A percentile compares a stretch with the other conserved stretches of the same genome.
These are phyloP conservation scores for Catajapyx aquilonaris DNA, from an alignment of 1,140 invertebrate species.

Conservation along the genomic window DNA sequence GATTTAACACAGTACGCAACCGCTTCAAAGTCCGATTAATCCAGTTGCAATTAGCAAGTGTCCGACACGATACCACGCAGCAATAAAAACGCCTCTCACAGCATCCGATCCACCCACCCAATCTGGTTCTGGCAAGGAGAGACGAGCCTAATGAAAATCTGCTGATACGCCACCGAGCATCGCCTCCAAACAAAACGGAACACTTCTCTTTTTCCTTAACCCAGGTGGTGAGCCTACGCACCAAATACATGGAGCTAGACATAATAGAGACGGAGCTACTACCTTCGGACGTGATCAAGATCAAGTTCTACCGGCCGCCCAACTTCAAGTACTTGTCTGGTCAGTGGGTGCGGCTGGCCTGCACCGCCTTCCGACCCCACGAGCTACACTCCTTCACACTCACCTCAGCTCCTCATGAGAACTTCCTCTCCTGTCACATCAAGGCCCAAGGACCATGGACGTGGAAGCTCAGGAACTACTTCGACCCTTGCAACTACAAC, in stretches of 20 bases:
- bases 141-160: too few species aligned
- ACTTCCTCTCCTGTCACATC: conserved; percentile 91
- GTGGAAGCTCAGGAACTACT: conserved; percentile 92
- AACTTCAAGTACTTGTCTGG: conserved; percentile 91
- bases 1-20: too few species aligned
- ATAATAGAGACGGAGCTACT: conserved; percentile 88
- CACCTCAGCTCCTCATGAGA: conserved; percentile 95
- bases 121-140: too few species aligned
- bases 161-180: too few species aligned
- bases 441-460: conserved; percentile 98
- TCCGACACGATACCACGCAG: too few species aligned
- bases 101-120: too few species aligned
- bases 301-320: conserved; percentile 80
- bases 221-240: conserved; percentile 71
- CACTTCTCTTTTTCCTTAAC: too few species aligned
- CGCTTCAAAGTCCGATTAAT: too few species aligned
- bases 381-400: conserved; percentile 97
- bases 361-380: conserved; percentile 71
- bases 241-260: conserved; percentile 81
- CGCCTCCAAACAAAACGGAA: too few species aligned
- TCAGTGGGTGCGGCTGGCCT: conserved; percentile 73
- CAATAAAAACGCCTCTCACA: too few species aligned
- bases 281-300: conserved; percentile 86
- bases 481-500: conserved; percentile 84
- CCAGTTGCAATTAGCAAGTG: too few species aligned